These are phyloP conservation scores for Pomacea canaliculata DNA, from an alignment of 2,888 invertebrate species.

Conservation along the genomic window DNA sequence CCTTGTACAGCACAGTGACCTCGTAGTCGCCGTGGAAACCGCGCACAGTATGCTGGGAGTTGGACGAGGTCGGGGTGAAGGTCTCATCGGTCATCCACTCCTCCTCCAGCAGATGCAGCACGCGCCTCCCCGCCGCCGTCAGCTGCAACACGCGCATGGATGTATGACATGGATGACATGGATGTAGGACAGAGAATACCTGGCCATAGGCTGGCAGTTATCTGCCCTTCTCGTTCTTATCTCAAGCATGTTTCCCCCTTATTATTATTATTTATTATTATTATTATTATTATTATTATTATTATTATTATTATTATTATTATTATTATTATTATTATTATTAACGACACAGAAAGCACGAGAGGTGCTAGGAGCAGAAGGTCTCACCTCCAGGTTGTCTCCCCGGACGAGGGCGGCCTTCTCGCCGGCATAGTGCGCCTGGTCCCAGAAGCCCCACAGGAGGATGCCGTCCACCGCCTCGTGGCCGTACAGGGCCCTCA, in stretches of 20 bases:
- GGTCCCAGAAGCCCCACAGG: background rate
- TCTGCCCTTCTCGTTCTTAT: no score
- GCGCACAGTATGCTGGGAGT: constrained; percentile 6
- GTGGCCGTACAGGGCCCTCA: background rate
- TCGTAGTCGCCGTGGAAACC: constrained; percentile 43
- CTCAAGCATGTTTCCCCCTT: no score
- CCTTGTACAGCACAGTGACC: constrained; percentile 36
- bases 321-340: no score
- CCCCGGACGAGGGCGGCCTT: constrained; percentile 27
- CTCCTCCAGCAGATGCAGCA: constrained; percentile 25
- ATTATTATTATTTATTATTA: no score
- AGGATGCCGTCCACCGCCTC: background rate
- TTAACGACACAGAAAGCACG: no score
- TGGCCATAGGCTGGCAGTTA: no score
- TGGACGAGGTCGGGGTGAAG: constrained; percentile 7
- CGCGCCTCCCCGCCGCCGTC: constrained; percentile 23
- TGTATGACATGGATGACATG: no score
- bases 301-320: no score
- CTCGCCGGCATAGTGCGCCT: constrained; percentile 8
- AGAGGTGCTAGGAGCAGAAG: no score
- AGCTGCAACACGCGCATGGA: background rate
- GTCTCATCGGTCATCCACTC: constrained; percentile 31
- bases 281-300: no score
- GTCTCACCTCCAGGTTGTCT: constrained; percentile 23
- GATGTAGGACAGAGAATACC: no score